Percentiles rank a stretch among this genome's conserved stretches.
phyloP scores from a whole-genome alignment of 2,797 vertebrate species.

The Paguma larvata region DNA sequence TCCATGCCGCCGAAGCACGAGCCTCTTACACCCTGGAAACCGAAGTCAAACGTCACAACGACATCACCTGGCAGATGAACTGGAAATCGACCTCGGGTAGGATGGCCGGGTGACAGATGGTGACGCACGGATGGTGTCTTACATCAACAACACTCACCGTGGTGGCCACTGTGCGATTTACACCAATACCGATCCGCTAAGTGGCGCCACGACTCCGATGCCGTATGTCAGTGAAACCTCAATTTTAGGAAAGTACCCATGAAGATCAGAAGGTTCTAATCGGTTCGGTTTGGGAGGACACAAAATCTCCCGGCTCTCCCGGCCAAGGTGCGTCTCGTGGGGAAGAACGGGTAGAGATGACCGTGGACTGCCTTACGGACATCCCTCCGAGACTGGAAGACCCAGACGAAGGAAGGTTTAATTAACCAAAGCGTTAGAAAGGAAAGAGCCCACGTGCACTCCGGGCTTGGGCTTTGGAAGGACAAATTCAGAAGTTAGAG shows the following conservation, averaged over 20 bases:
- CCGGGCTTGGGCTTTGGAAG: not conserved
- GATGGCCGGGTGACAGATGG: no score
- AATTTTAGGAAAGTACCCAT: not conserved
- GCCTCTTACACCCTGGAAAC: not conserved
- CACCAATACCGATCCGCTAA: no score
- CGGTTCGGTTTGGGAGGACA: not conserved
- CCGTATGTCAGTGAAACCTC: fast-evolving
- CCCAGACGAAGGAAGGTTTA: not conserved
- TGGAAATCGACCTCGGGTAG: no score
- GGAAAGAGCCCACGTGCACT: not conserved
- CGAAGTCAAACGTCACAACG: no score
- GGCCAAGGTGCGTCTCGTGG: not conserved
- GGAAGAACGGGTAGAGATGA: not conserved
- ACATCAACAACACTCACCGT: no score
- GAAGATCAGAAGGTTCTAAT: not conserved
- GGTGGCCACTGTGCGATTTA: no score
- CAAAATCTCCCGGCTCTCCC: no score
- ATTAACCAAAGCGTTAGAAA: not conserved
- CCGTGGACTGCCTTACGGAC: not conserved
- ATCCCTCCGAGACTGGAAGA: not conserved
- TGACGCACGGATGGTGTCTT: no score
- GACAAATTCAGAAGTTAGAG: not conserved
- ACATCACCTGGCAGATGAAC: no score
- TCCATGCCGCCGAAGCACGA: not conserved
- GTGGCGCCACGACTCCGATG: no score